Conservation (phyloP, 1,140 invertebrate species). For the Scaptodrosophila lebanonensis region DNA sequence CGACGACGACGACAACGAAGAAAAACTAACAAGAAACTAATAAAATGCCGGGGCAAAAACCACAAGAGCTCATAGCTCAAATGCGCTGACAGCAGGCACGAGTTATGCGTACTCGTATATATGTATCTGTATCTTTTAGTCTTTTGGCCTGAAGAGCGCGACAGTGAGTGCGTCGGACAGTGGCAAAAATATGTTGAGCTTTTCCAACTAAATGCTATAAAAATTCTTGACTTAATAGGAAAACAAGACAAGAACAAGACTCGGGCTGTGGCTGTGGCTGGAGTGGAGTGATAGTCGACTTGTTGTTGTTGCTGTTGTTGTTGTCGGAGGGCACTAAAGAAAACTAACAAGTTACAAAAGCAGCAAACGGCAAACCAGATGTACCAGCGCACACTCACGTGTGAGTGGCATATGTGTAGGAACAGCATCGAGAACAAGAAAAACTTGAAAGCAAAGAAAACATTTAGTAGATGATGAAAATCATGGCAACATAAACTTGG, state of each 20-base stretch:
- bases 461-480: constrained; percentile 74
- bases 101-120: constrained; percentile 67
- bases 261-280: not conserved
- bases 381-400: constrained; percentile 1
- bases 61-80: constrained; percentile 72
- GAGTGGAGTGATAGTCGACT: constrained; percentile 12
- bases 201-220: constrained; percentile 75
- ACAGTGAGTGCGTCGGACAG: not conserved
- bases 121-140: constrained; percentile 34
- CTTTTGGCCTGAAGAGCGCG: constrained; percentile 6
- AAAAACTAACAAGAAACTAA: constrained; percentile 66
- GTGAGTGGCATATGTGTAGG: not conserved
- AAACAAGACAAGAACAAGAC: constrained; percentile 68
- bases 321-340: constrained; percentile 59
- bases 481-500: constrained; percentile 67
- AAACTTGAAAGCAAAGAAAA: constrained; percentile 67
- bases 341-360: constrained; percentile 72
- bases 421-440: constrained; percentile 34
- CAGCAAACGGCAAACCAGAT: constrained; percentile 16
- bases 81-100: constrained; percentile 72
- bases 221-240: constrained; percentile 75
- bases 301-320: not conserved
- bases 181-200: constrained; percentile 61
- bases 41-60: constrained; percentile 70
- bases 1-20: not conserved